Conservation (phyloP, 2,888 invertebrate species). For the Nemapogon koenigi region DNA sequence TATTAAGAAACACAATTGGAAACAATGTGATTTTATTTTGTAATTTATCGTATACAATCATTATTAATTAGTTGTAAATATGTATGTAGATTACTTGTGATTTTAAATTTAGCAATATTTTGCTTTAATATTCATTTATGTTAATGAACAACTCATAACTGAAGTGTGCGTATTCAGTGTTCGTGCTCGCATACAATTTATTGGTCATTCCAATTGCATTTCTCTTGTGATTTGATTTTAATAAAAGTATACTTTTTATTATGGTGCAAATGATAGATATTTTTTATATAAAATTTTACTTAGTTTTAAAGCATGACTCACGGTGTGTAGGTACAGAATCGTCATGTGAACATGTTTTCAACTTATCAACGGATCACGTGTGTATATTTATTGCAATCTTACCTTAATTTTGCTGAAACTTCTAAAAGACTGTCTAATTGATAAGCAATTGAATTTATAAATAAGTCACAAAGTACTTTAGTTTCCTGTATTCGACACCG, state of each 20-base stretch:
- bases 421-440: conserved; percentile 61
- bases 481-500: too few relatives aligned
- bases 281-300: too few relatives aligned
- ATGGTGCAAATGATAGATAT: not conserved
- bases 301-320: too few relatives aligned
- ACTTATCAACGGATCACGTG: not conserved
- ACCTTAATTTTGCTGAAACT: conserved; percentile 27
- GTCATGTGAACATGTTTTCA: too few relatives aligned
- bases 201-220: conserved; percentile 9
- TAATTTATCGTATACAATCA: not conserved
- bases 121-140: conserved; percentile 14
- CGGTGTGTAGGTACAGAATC: too few relatives aligned
- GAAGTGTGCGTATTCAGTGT: too few relatives aligned
- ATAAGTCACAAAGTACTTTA: conserved; percentile 61
- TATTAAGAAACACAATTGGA: not conserved
- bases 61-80: conserved; percentile 49
- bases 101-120: conserved; percentile 28
- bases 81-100: conserved; percentile 31
- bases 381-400: not conserved
- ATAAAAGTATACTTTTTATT: not conserved
- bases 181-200: too few relatives aligned
- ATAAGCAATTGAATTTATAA: conserved; percentile 53
- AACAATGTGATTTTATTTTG: not conserved
- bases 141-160: too few relatives aligned
- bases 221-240: conserved; percentile 1